Evolutionary conservation across 2,888 invertebrate species (phyloP), one percentile per base, ranked within the genome.

Genomic region (Helleia helle): DNA sequence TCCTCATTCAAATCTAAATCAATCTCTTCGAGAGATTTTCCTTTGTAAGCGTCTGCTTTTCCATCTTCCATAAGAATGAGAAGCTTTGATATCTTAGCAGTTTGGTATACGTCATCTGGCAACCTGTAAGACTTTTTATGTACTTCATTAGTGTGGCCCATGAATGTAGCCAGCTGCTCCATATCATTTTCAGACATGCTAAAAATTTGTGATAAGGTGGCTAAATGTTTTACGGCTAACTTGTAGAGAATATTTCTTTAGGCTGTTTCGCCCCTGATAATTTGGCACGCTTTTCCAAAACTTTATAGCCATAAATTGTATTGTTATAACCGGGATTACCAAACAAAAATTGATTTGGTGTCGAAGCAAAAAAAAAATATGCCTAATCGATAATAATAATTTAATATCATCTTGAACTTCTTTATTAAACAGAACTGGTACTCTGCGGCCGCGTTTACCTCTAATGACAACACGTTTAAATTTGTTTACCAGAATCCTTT

Each of bases 181-280:
- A 56, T 49, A 36, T 61, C 57, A 46, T 47, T 54, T 48, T 60
- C 56, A 30, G 52, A 43, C 54, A 58, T 56, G 36, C 42, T 53
- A 36, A 59, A 58, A 7, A 61, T 39, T 47, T 61, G 59, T 36
- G 58, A 46, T 29, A 60, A 46, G 3, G 58, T 59, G 8, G 55
- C 54, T 37, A 59, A 51, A 52, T 60, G 58, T 49, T 59, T 62
- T 41, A n/a, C n/a, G n/a, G n/a, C 58, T 46, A 3, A 63, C 54
- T 46, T 25, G 59, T 60, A 17, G 54, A 55, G 2, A 59, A 48
- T 5, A 58, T 52, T 15, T 56, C 54, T 48, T 55, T 52, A 11
- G 55, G 55, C 60, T 38, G 3, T 53, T 60, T 58, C 1, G 56
- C 56, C 3, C 55, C 55, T 25, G 42, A 54, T 40, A 43, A 15